Percentiles rank a stretch among this genome's conserved stretches.
These are phyloP conservation scores for Manis crassicaudata DNA, from an alignment of 2,797 vertebrate species.

Conservation along the genomic window DNA sequence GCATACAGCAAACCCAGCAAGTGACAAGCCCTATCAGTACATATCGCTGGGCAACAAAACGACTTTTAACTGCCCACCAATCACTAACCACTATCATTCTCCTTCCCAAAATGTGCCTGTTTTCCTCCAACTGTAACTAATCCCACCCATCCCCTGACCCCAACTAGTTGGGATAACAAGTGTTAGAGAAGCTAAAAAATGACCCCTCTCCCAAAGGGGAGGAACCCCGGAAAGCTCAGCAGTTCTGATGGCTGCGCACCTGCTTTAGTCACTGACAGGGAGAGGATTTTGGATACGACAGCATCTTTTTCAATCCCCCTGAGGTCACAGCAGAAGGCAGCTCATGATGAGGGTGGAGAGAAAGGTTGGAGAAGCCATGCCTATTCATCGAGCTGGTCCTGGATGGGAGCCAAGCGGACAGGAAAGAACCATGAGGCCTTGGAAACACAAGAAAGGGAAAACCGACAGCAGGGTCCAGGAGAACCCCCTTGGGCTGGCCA, in stretches of 20 bases:
- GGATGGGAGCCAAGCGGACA: slow-evolving; percentile 55
- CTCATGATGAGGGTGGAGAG: background rate
- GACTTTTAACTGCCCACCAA: background rate
- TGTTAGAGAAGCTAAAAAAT: background rate
- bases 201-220: background rate
- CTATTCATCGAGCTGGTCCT: slow-evolving; percentile 35
- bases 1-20: background rate
- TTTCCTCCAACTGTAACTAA: background rate
- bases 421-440: slow-evolving; percentile 66
- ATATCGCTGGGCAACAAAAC: background rate
- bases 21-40: background rate
- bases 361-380: background rate
- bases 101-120: background rate
- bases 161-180: background rate
- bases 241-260: background rate
- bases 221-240: background rate
- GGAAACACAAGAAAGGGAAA: slow-evolving; percentile 71
- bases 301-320: background rate
- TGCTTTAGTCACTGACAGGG: background rate
- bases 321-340: background rate
- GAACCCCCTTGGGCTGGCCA: slow-evolving; percentile 61
- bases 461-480: slow-evolving; percentile 10
- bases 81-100: background rate
- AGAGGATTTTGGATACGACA: background rate
- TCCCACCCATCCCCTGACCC: background rate